Conservation (phyloP, 2,888 invertebrate species). For the Pyrochroa serraticornis region DNA sequence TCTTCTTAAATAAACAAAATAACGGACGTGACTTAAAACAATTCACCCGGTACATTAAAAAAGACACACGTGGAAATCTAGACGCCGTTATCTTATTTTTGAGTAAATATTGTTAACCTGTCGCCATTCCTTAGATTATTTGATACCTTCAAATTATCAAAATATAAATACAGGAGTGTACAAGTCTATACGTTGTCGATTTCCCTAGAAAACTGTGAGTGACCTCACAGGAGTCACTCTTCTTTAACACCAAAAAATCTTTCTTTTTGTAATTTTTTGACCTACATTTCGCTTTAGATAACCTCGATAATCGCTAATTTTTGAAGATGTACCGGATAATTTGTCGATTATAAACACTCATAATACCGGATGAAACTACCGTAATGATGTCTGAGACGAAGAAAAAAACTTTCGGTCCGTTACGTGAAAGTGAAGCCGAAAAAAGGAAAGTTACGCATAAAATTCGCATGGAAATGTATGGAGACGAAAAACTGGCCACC, state of each 20-base stretch:
- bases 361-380: conserved; percentile 1
- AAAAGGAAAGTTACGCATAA: conserved; percentile 37
- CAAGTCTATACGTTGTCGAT: conserved; percentile 14
- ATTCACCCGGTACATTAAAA: no score
- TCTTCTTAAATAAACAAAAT: no score
- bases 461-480: conserved; percentile 33
- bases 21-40: no score
- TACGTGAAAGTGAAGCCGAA: conserved; percentile 33
- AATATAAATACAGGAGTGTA: conserved; percentile 28
- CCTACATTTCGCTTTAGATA: no score
- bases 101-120: conserved; percentile 32
- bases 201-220: not conserved
- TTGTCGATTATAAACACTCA: not conserved
- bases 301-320: no score
- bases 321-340: not conserved
- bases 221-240: no score
- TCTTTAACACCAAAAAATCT: not conserved
- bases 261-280: no score
- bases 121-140: conserved; percentile 33
- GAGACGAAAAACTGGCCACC: conserved; percentile 28
- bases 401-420: conserved; percentile 12
- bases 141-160: conserved; percentile 18
- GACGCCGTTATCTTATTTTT: conserved; percentile 15
- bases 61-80: conserved; percentile 18
- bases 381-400: not conserved